phyloP scores from a whole-genome alignment of 2,888 invertebrate species.

The Galerucella pusilla region DNA sequence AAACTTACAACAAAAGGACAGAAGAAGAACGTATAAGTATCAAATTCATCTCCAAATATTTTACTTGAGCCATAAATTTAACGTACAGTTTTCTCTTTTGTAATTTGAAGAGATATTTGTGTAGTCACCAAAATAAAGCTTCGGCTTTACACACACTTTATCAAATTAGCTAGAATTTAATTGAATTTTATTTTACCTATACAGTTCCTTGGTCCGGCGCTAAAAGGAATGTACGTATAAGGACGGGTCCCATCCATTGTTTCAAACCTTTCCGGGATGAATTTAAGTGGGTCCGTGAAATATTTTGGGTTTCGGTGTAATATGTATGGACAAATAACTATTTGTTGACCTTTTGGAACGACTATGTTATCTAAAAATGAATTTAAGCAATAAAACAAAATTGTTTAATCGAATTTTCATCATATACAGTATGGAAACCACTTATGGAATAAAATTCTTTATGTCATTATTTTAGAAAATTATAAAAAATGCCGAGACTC shows the following conservation, averaged over 20 bases:
- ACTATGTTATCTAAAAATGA: constrained; percentile 48
- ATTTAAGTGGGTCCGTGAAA: constrained; percentile 69
- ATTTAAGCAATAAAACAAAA: not conserved
- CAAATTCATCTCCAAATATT: too few relatives aligned
- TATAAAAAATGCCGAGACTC: too few relatives aligned
- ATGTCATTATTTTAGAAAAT: too few relatives aligned
- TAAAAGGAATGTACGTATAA: constrained; percentile 71
- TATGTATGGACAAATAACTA: constrained; percentile 64
- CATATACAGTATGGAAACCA: too few relatives aligned
- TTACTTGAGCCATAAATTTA: too few relatives aligned
- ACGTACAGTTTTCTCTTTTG: too few relatives aligned
- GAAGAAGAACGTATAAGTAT: too few relatives aligned
- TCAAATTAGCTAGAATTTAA: not conserved
- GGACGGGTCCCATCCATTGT: constrained; percentile 62
- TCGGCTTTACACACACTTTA: too few relatives aligned
- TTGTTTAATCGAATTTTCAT: too few relatives aligned
- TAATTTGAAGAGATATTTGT: too few relatives aligned
- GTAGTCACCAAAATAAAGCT: not conserved
- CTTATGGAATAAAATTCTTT: too few relatives aligned
- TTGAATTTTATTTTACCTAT: constrained; percentile 32
- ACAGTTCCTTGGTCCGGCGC: constrained; percentile 74
- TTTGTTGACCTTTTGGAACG: constrained; percentile 61
- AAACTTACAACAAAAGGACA: too few relatives aligned
- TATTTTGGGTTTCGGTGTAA: constrained; percentile 67
- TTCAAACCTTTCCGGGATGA: constrained; percentile 69